Conservation (phyloP, 2,113 vertebrate genomes). For the Dasyprocta punctata region DNA sequence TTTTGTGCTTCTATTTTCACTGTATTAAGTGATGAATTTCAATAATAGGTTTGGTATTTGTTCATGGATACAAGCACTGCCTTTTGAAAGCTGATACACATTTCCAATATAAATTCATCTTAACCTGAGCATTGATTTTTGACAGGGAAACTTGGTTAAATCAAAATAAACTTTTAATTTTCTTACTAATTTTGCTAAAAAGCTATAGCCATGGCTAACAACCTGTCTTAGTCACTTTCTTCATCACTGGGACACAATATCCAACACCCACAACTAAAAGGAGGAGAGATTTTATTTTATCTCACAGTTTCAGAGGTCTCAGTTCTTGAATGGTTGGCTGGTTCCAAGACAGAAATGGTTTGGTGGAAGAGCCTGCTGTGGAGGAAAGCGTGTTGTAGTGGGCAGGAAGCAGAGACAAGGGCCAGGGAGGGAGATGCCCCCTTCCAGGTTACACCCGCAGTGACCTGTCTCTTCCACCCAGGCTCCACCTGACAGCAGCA, state of each 20-base stretch:
- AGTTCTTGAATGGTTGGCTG: neutral
- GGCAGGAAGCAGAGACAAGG: neutral
- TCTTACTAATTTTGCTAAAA: constrained; percentile 39
- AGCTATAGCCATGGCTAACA: neutral
- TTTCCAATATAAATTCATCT: constrained; percentile 6
- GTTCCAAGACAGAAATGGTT: neutral
- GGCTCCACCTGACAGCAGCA: neutral
- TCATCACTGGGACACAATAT: neutral
- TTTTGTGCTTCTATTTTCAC: constrained; percentile 19
- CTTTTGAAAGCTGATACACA: neutral
- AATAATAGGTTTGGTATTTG: neutral
- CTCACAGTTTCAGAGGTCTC: neutral
- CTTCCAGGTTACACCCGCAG: neutral
- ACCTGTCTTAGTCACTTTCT: neutral
- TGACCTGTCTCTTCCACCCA: neutral
- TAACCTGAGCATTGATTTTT: neutral
- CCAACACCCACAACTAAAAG: neutral
- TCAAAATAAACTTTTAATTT: neutral
- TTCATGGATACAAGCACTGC: neutral
- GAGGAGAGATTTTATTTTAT: neutral
- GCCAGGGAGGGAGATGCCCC: neutral
- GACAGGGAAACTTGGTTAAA: constrained; percentile 34
- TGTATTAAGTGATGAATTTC: neutral
- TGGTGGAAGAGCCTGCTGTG: neutral
- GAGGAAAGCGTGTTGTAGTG: neutral